Conservation (phyloP, 2,113 vertebrate genomes). For the Atlantisia rogersi region DNA sequence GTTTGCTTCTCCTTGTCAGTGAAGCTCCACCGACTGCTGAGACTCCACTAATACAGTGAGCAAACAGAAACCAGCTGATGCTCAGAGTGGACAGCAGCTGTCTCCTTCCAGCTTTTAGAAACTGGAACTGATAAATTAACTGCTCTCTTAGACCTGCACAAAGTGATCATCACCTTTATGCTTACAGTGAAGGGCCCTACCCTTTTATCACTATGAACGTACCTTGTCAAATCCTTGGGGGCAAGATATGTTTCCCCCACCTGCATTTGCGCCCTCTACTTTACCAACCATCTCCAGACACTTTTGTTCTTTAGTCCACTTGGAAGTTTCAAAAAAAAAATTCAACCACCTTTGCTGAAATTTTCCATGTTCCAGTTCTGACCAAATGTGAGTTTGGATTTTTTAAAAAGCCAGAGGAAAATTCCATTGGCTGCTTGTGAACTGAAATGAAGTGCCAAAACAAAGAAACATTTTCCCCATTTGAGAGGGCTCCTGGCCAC, state of each 20-base stretch:
- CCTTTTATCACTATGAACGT: not conserved
- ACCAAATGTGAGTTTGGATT: not conserved
- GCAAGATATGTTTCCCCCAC: rapidly evolving
- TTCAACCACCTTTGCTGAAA: not conserved
- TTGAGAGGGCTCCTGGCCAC: not conserved
- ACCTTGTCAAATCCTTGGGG: not conserved
- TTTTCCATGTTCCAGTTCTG: slow-evolving; percentile 15
- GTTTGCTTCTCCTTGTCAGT: not conserved
- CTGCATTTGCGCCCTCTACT: not conserved
- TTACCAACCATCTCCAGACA: not conserved
- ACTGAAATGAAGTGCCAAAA: slow-evolving; percentile 27
- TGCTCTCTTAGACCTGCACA: not conserved
- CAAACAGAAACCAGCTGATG: not conserved
- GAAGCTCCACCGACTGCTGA: not conserved
- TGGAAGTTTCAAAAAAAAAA: not conserved
- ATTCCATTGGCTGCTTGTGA: slow-evolving; percentile 18
- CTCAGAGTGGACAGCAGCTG: not conserved
- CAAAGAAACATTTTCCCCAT: not conserved
- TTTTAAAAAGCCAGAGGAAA: slow-evolving; percentile 43
- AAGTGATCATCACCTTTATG: not conserved
- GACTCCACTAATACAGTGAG: not conserved
- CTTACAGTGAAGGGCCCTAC: not conserved
- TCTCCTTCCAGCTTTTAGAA: not conserved
- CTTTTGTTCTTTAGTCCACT: not conserved
- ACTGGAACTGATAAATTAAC: not conserved